Evolutionary conservation across 1,140 invertebrate genomes (phyloP).

Genomic region (Hylyphantes graminicola): DNA sequence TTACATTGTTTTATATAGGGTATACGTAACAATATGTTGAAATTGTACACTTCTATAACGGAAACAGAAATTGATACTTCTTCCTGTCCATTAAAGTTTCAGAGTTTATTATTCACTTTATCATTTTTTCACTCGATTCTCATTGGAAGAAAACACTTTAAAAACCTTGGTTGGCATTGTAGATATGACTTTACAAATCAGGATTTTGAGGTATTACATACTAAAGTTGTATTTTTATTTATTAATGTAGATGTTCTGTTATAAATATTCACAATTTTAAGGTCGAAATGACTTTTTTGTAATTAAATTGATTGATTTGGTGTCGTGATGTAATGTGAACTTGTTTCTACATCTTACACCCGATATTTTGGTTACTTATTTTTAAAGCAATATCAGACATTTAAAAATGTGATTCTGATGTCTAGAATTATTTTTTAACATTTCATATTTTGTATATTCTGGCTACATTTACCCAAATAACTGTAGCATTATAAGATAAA

Average conservation of each 20-base stretch:
- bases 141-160: slow-evolving; percentile 69
- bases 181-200: slow-evolving; percentile 84
- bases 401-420: too few relatives aligned
- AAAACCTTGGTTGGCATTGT: slow-evolving; percentile 71
- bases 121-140: slow-evolving; percentile 71
- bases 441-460: too few relatives aligned
- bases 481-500: not conserved
- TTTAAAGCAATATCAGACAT: too few relatives aligned
- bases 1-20: slow-evolving; percentile 4
- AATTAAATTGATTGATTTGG: too few relatives aligned
- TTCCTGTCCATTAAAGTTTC: slow-evolving; percentile 68
- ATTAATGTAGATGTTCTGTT: not conserved
- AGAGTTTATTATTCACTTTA: slow-evolving; percentile 69
- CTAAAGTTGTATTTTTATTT: slow-evolving; percentile 9
- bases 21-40: slow-evolving; percentile 26
- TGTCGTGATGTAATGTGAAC: too few relatives aligned
- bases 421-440: too few relatives aligned
- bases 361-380: too few relatives aligned
- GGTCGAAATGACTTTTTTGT: too few relatives aligned
- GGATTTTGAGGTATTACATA: slow-evolving; percentile 80
- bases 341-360: too few relatives aligned
- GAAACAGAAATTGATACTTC: not conserved
- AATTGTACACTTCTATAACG: not conserved
- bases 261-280: too few relatives aligned
- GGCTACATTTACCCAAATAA: too few relatives aligned